Evolutionary conservation across 2,797 vertebrate species (phyloP), one percentile per base, ranked within the genome.

Genomic region (Chromis chromis): DNA sequence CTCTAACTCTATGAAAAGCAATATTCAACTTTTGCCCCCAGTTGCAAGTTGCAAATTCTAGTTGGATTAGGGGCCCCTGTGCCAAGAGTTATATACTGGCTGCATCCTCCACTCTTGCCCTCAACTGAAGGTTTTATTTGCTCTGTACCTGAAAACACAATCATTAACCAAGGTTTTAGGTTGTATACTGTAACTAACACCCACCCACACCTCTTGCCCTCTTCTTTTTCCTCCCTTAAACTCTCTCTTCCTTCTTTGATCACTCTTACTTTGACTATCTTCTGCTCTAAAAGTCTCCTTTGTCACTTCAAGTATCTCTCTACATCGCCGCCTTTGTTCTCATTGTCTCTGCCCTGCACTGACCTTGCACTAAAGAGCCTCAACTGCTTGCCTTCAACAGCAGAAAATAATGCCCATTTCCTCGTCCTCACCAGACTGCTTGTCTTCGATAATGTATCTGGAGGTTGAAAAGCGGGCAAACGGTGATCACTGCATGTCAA

Each of bases 181-280:
- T 33, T 58, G 8, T 56, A 25, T 8, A 46, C 4, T 42, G 16
- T 33, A n/a, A 59, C 48, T 25, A 60, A 46, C 80, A 66, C 50
- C 39, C 55, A 31, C 61, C 53, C 71, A 74, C 58, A 50, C 65
- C 58, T 21, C 44, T 54, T 25, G 58, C 46, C 48, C 16, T 56
- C 63, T 63, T 86, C 65, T 71, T 61, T 61, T 75, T 74, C 56
- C 78, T 74, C 59, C 21, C 50, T 6, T 13, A 17, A 22, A 19
- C 49, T 44, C 40, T 31, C 48, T 55, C 59, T 65, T 42, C 13
- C 22, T 44, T 40, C 54, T 72, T 58, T 81, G 13, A 78, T 57
- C 42, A 65, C 57, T 53, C 39, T 3, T 36, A 16, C 13, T 25
- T 9, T 6, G 14, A 50, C 44, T 4, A n/a, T 55, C 36, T 61